Evolutionary conservation across 2,888 invertebrate species (phyloP).

Genomic region (Dryobota labecula): DNA sequence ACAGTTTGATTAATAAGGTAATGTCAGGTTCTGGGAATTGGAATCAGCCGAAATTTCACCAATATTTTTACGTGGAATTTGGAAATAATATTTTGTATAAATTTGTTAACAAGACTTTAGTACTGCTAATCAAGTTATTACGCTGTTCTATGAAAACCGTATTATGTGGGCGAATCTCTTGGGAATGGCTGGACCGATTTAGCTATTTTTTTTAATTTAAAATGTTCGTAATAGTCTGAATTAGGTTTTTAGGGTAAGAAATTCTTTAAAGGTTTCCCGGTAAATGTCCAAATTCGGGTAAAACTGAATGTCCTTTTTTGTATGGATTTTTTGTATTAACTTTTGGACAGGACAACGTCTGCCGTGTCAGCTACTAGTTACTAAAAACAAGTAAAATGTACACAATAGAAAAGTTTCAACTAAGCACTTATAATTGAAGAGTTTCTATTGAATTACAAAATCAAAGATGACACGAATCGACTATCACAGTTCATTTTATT

Average conservation of each 20-base stretch:
- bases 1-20: neutral
- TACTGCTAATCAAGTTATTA: neutral
- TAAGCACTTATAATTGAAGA: neutral
- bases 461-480: neutral
- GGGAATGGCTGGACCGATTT: neutral
- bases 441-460: neutral
- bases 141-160: neutral
- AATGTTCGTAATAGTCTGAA: no score
- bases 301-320: neutral
- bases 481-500: no score
- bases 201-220: no score
- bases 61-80: neutral
- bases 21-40: slow-evolving; percentile 15
- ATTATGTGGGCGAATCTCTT: neutral
- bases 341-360: neutral
- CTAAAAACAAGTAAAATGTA: neutral
- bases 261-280: no score
- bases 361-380: neutral
- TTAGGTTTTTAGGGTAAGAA: no score
- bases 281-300: no score
- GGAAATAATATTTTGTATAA: slow-evolving; percentile 2
- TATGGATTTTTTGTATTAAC: no score
- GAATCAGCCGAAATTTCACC: neutral
- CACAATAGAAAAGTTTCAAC: neutral
- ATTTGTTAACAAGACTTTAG: neutral